These are phyloP conservation scores for Sciurus niger DNA, from an alignment of 2,113 vertebrate species.

Conservation along the genomic window DNA sequence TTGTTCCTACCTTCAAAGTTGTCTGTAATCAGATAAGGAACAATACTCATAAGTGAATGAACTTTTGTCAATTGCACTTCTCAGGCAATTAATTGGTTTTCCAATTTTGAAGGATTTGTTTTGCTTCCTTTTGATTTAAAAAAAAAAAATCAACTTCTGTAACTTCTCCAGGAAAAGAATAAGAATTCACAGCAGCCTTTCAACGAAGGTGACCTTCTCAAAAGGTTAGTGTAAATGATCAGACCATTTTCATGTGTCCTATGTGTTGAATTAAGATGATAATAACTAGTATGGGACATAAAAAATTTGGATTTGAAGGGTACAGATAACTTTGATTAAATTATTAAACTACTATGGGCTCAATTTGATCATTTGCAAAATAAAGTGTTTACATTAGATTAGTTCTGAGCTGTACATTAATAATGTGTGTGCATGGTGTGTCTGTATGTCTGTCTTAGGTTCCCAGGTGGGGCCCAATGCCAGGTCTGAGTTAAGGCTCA, in stretches of 20 bases:
- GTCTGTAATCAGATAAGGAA: not conserved
- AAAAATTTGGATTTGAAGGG: constrained; percentile 22
- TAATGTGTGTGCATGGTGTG: accelerated
- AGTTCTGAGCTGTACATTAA: not conserved
- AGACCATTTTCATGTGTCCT: not conserved
- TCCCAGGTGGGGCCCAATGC: not conserved
- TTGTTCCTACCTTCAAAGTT: not conserved
- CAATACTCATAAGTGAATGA: not conserved
- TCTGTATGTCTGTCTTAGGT: not conserved
- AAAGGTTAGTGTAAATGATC: constrained; percentile 5
- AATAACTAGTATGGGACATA: not conserved
- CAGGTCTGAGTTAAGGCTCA: not conserved
- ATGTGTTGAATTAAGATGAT: not conserved
- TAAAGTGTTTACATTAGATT: not conserved
- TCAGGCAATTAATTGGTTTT: not conserved
- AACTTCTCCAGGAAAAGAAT: constrained; percentile 34
- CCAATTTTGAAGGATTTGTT: not conserved
- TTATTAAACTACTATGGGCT: not conserved
- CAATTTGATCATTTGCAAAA: constrained; percentile 39
- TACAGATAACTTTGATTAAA: not conserved
- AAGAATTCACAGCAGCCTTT: not conserved
- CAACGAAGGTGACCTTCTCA: not conserved
- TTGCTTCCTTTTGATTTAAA: not conserved
- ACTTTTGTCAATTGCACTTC: not conserved
- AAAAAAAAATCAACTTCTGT: not conserved